A percentile compares a stretch with the other conserved stretches of the same genome.
Conservation (phyloP, 1,140 invertebrate genomes). For the Zaprionus ornatus region DNA sequence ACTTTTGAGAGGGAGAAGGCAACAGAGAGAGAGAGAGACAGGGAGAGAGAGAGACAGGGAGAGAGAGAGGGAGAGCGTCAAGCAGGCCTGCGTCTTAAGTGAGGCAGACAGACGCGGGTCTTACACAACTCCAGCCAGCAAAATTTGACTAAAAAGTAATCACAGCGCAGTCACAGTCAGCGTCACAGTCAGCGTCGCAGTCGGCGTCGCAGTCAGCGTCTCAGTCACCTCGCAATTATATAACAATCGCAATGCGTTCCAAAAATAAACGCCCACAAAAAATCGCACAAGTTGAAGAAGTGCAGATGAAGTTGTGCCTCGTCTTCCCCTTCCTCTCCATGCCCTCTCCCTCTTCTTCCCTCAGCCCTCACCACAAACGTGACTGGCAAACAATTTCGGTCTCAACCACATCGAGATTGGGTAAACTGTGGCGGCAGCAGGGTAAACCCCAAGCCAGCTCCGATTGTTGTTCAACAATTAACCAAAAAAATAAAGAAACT, state of each 20-base stretch:
- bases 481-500: background rate
- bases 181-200: background rate
- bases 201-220: background rate
- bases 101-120: background rate
- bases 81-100: background rate
- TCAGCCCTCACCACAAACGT: constrained; percentile 66
- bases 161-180: constrained; percentile 39
- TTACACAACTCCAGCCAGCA: constrained; percentile 51
- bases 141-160: constrained; percentile 68
- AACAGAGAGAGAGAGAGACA: background rate
- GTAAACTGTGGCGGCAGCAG: constrained; percentile 42
- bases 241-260: constrained; percentile 65
- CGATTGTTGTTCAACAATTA: constrained; percentile 25
- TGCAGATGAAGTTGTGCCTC: constrained; percentile 52
- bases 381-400: constrained; percentile 74
- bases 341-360: background rate
- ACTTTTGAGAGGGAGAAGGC: constrained; percentile 28
- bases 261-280: constrained; percentile 68
- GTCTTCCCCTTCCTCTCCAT: background rate
- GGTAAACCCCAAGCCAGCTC: background rate
- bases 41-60: background rate
- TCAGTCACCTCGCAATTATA: constrained; percentile 56
- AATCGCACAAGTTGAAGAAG: constrained; percentile 49
- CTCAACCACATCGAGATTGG: constrained; percentile 62
- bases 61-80: background rate